Evolutionary conservation across 2,113 vertebrate genomes (phyloP), one percentile per base, ranked within the genome.

Genomic region (Gadus chalcogrammus): DNA sequence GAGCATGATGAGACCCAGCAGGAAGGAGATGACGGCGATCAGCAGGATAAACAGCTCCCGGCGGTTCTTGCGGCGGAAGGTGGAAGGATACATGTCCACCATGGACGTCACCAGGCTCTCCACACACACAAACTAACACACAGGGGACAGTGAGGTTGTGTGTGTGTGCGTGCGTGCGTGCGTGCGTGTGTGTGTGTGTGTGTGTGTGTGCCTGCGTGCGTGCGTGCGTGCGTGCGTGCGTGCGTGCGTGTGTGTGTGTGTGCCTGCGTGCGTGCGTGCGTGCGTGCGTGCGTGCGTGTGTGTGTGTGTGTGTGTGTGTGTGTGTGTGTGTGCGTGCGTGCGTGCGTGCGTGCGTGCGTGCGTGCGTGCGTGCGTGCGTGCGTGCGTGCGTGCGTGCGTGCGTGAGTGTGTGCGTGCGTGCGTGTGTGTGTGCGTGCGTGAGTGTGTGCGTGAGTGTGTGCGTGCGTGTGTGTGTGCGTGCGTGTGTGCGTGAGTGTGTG

Each of bases 61-160:
- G 58, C 95, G 91, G 77, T 98, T 92, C 87, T 96, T 96, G 84
- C 94, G 94, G 17, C 95, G 94, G 83, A 98, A 97, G 64, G 92
- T 85, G 3, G 75, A 81, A 15, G 97, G 97, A 68, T 97, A 95
- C 95, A 98, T 95, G 89, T 99, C 97, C 78, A 98, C 93, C 72
- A 98, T 82, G 5, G 97, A 94, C 0, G 97, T 99, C 72, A 96
- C 96, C 38, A 99, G 91, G 79, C 97, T 99, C 79, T 99, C 97
- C 82, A 99, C 93, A 0, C 96, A 97, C 72, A 99, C 97, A 83
- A 99, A 99, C 97, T 99, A 66, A 71, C 9, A 62, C 22, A 15
- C 22, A 20, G 11, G 11, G 27, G 24, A 31, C 13, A 17, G 62
- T 13, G 62, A 35, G 28, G 18, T 17, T 42, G 38, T 42, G 38